These are phyloP conservation scores for Triplophysa bombifrons DNA, from an alignment of 2,797 vertebrate species.

Conservation along the genomic window DNA sequence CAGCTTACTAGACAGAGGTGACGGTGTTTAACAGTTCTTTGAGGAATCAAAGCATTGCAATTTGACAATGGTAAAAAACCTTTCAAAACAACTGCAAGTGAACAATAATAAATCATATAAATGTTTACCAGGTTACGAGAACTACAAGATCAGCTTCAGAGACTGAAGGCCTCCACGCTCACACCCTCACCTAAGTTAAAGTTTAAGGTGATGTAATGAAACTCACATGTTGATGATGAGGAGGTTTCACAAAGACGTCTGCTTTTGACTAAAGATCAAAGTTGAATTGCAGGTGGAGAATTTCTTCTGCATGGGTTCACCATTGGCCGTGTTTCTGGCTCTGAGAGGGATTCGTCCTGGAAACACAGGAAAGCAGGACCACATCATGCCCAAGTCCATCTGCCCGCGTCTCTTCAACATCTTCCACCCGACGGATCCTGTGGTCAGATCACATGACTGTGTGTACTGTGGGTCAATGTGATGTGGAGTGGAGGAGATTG, in stretches of 20 bases:
- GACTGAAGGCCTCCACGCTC: slow-evolving; percentile 81
- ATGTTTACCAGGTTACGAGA: slow-evolving; percentile 81
- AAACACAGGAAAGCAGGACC: slow-evolving; percentile 88
- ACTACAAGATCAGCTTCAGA: slow-evolving; percentile 87
- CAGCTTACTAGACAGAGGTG: slow-evolving; percentile 86
- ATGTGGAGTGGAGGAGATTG: background rate
- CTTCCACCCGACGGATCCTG: slow-evolving; percentile 97
- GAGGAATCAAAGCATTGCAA: background rate
- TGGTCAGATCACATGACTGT: slow-evolving; percentile 81
- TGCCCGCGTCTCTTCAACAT: slow-evolving; percentile 93
- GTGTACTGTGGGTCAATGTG: background rate
- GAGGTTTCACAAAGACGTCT: background rate
- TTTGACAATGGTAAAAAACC: too few species aligned
- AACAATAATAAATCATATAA: too few species aligned
- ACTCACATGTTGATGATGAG: background rate
- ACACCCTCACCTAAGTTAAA: slow-evolving; percentile 87
- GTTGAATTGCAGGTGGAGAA: slow-evolving; percentile 87
- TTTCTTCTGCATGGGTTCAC: slow-evolving; percentile 99
- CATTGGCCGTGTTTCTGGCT: slow-evolving; percentile 94
- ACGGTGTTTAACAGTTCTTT: background rate
- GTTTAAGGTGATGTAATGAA: slow-evolving; percentile 84
- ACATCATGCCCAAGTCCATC: slow-evolving; percentile 91
- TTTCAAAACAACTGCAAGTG: too few species aligned
- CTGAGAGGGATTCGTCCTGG: slow-evolving; percentile 93
- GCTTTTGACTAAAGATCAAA: background rate